phyloP scores from a whole-genome alignment of 2,888 invertebrate genomes.

The Phymatocera aterrima region DNA sequence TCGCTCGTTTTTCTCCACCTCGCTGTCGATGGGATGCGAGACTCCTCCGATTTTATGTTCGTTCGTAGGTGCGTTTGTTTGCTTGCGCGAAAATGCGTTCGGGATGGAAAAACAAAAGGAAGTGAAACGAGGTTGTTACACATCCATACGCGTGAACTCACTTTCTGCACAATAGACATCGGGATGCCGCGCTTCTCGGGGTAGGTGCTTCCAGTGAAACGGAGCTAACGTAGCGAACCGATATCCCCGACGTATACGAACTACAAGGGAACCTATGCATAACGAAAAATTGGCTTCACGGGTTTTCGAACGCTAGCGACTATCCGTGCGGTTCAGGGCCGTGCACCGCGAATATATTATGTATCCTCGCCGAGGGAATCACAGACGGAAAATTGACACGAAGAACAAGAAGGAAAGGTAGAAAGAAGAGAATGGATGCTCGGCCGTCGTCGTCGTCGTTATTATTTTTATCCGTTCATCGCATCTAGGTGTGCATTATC shows the following conservation, averaged over 20 bases:
- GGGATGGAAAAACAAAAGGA: no score
- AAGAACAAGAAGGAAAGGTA: background rate
- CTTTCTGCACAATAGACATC: no score
- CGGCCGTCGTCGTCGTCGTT: background rate
- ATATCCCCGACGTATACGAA: no score
- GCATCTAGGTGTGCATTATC: no score
- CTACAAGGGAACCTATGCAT: background rate
- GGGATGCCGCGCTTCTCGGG: no score
- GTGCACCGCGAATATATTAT: background rate
- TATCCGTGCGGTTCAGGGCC: no score
- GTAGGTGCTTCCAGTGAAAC: no score
- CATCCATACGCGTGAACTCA: no score
- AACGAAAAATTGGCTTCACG: background rate
- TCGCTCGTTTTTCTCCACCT: background rate
- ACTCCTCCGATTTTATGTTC: background rate
- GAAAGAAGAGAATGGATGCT: background rate
- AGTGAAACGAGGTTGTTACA: no score
- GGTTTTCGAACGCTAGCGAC: background rate
- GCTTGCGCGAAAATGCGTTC: no score
- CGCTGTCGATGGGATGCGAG: slow-evolving; percentile 1
- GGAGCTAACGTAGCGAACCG: no score
- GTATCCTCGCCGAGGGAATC: background rate
- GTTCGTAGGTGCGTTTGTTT: background rate
- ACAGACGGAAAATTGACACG: background rate
- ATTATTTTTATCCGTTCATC: background rate